Evolutionary conservation across 2,797 vertebrate genomes (phyloP), one percentile per base, ranked within the genome.

Genomic region (Rhynchonycteris naso): DNA sequence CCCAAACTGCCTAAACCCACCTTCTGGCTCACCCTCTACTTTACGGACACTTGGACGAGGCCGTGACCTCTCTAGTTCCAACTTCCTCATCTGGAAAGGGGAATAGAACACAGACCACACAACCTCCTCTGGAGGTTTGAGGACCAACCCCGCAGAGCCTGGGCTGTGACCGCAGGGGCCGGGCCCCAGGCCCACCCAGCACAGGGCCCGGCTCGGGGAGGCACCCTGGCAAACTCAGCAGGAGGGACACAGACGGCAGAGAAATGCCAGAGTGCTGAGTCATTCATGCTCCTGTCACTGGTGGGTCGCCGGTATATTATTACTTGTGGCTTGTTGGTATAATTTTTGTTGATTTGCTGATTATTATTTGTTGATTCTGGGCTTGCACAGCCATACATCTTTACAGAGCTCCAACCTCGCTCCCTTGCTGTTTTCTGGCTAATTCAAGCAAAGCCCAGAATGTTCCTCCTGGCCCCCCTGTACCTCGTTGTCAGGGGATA

Each of bases 211-310:
- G 78, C 19, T 4, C 24, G 1, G 4, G 18, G 22, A 18, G 10
- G 68, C 1, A 14, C 24, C 6, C 28, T 43, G 2, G 21, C 6
- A 10, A 7, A 4, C 30, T 4, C 16, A 13, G 3, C 22, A 38
- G 58, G 30, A 43, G 7, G 52, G 82, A 13, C 18, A 2, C 0
- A 1, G 2, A 8, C 4, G 38, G 33, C 30, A 7, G 83, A 22
- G 74, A 13, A 15, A 21, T 0, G 18, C 19, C 9, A 0, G 1
- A 1, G 0, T 0, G 24, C 69, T 0, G 18, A 26, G 2, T 2
- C 3, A 0, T n/a, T n/a, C 10, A 0, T n/a, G n/a, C 33, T 61
- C 35, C 1, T 3, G 4, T 13, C 30, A 5, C 50, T 2, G 1
- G 38, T 1, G 10, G 16, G 11, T 63, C 54, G 85, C 75, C 0